These are phyloP conservation scores for Conus betulinus DNA, from an alignment of 1,140 invertebrate genomes.

Conservation along the genomic window DNA sequence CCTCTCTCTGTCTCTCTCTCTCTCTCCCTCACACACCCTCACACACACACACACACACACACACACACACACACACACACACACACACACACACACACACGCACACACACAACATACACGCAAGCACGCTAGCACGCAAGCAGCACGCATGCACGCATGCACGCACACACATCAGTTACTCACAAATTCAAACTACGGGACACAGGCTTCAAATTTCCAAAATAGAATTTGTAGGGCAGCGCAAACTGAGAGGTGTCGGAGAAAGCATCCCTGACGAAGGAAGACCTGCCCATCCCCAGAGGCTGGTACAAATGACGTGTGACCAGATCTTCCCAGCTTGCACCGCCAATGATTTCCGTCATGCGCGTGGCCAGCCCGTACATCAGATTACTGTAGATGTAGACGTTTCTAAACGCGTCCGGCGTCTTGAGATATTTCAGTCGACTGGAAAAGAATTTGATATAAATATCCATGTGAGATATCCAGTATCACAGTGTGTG, in stretches of 20 bases:
- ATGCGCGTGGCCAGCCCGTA: constrained; percentile 63
- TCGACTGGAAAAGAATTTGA: constrained; percentile 45
- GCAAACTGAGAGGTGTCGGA: constrained; percentile 45
- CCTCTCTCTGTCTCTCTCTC: too few relatives aligned
- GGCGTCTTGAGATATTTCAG: constrained; percentile 50
- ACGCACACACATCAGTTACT: background rate
- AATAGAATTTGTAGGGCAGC: constrained; percentile 10
- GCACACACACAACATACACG: background rate
- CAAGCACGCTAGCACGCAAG: background rate
- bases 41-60: background rate
- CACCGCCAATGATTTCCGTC: constrained; percentile 48
- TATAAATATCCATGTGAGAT: background rate
- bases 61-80: constrained; percentile 1
- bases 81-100: background rate
- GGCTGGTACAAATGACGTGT: constrained; percentile 52
- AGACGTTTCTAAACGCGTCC: constrained; percentile 55
- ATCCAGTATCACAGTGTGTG: too few relatives aligned
- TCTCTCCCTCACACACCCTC: background rate
- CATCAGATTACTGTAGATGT: constrained; percentile 65
- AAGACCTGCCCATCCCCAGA: constrained; percentile 62
- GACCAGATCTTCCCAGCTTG: constrained; percentile 60
- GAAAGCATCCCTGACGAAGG: constrained; percentile 52
- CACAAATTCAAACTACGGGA: background rate
- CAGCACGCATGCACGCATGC: background rate
- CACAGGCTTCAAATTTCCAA: constrained; percentile 29